These are phyloP conservation scores for Caenorhabditis brenneri DNA, from an alignment of 1,140 invertebrate species.

Conservation along the genomic window DNA sequence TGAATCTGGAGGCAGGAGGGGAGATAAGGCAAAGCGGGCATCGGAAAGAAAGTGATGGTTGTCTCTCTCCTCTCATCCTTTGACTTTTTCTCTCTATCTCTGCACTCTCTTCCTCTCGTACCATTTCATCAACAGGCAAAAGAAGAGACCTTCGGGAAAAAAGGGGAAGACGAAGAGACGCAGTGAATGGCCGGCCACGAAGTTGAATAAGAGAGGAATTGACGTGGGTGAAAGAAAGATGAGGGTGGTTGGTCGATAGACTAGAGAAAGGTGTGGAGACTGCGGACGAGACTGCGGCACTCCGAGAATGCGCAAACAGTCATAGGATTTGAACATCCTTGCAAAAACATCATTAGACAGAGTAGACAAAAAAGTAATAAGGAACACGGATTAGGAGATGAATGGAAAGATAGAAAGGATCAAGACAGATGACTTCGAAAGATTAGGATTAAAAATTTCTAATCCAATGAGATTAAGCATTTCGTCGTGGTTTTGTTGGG, in stretches of 20 bases:
- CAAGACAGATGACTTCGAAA: too few relatives aligned
- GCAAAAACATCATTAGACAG: neutral
- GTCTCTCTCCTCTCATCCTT: neutral
- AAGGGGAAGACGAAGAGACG: slow-evolving; percentile 4
- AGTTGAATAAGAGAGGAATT: slow-evolving; percentile 7
- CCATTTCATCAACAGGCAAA: slow-evolving; percentile 19
- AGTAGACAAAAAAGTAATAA: neutral
- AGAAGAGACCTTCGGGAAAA: neutral
- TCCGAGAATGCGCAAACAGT: neutral
- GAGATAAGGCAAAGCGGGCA: slow-evolving; percentile 11
- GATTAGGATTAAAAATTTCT: too few relatives aligned
- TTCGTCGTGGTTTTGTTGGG: too few relatives aligned
- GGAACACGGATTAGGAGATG: neutral
- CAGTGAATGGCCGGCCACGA: slow-evolving; percentile 24
- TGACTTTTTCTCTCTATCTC: neutral
- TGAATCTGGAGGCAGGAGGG: neutral
- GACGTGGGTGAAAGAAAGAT: neutral
- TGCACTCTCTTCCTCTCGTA: neutral
- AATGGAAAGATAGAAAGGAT: neutral
- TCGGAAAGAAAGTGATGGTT: slow-evolving; percentile 19
- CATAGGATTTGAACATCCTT: neutral
- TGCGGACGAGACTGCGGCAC: neutral
- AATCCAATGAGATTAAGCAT: too few relatives aligned
- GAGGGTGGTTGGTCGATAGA: neutral
- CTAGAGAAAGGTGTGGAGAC: neutral